Base-by-base conservation (phyloP, 2,113 vertebrate genomes). In the Clarias gariepinus region DNA sequence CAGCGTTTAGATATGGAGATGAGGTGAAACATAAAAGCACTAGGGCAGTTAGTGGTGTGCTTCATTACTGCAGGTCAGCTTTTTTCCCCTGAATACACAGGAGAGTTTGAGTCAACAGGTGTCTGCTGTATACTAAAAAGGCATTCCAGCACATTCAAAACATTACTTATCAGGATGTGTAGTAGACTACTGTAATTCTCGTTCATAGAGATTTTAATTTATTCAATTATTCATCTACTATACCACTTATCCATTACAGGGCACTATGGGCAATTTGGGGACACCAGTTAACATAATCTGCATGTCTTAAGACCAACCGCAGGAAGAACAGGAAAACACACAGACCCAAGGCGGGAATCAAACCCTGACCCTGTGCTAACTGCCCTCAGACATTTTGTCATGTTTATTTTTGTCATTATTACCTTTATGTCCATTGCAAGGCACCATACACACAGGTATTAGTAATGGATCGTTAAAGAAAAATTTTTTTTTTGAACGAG, bases 1-100 rank as follows among this genome's bases (percentile, higher is more conserved):
- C 74, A 3, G 41, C 55, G 60, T 86, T 81, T 52, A 81, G 76
- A 87, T 85, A 25, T 83, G 69, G 64, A 85, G 78, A 85, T 82
- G 82, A 57, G 53, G 53, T 25, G 77, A 69, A 66, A 19, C 77
- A 71, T 66, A 23, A 66, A 64, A 71, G 74, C 16, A 23, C n/a
- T 19, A 41, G 60, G 79, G 57, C 68, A 87, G 82, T 81, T 81
- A 73, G 33, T 28, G 64, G 25, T 53, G 33, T 23, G 73, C 74
- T 81, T 86, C 53, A 58, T 61, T 60, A 82, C 53, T 19, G 55
- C 76, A 81, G 68, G 58, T 28, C 78, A 76, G 19, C 25, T n/a
- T 2, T 41, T 36, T 47, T 41, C 4, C 4, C 64, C 30, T 86
- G 18, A 25, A 81, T 81, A 13, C 64, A 73, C 30, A 83, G 53